These are phyloP conservation scores for Drosophila kepulauana DNA, from an alignment of 1,140 invertebrate species.

Conservation along the genomic window DNA sequence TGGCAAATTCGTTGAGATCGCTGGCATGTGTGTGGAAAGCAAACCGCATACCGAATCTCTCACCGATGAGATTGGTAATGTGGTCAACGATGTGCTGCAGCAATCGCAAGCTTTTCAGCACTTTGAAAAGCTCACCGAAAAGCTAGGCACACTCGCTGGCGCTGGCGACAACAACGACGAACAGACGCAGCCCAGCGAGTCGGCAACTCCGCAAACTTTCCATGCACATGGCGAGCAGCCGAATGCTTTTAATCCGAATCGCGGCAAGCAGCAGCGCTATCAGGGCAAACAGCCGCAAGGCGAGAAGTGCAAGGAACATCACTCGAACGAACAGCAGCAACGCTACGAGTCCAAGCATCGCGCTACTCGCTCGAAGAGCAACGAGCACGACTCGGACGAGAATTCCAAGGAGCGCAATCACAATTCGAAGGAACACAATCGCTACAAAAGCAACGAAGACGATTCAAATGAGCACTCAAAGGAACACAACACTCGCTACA, in stretches of 20 bases:
- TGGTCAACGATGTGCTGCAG: slow-evolving; percentile 67
- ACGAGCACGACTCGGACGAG: slow-evolving; percentile 1
- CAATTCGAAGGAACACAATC: slow-evolving; percentile 49
- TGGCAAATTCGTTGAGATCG: slow-evolving; percentile 65
- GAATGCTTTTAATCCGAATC: background rate
- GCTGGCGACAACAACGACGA: background rate
- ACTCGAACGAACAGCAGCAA: slow-evolving; percentile 1
- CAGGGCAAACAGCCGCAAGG: slow-evolving; percentile 1
- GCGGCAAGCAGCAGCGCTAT: background rate
- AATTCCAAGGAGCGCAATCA: background rate
- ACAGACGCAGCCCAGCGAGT: slow-evolving; percentile 1
- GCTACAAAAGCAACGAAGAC: slow-evolving; percentile 26
- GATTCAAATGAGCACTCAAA: slow-evolving; percentile 37
- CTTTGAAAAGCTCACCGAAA: slow-evolving; percentile 74
- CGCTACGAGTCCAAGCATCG: slow-evolving; percentile 4
- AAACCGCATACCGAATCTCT: slow-evolving; percentile 54
- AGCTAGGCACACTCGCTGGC: slow-evolving; percentile 53
- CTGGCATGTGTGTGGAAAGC: slow-evolving; percentile 69
- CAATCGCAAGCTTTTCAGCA: slow-evolving; percentile 68
- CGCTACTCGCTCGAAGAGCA: background rate
- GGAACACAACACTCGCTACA: slow-evolving; percentile 14
- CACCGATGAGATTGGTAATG: slow-evolving; percentile 64
- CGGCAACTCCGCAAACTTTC: slow-evolving; percentile 7
- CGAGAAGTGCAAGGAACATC: background rate
- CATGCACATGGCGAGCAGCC: slow-evolving; percentile 20